phyloP scores from a whole-genome alignment of 2,113 vertebrate species.

The Mugil cephalus region DNA sequence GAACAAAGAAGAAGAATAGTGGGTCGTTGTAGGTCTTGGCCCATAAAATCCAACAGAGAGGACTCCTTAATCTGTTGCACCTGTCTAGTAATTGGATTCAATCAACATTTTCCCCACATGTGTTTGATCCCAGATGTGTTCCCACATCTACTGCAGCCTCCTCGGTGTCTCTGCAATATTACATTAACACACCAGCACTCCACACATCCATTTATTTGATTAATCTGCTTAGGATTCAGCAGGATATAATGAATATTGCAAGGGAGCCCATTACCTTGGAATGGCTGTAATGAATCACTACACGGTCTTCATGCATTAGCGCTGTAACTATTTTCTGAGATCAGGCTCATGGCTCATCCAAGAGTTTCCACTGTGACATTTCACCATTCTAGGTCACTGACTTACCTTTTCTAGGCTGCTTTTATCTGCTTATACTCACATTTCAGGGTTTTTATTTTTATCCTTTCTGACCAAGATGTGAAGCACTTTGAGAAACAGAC shows the following conservation, averaged over 20 bases:
- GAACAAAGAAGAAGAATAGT: constrained; percentile 44
- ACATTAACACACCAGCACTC: constrained; percentile 55
- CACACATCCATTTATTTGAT: constrained; percentile 54
- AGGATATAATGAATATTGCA: constrained; percentile 72
- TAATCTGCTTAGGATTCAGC: constrained; percentile 58
- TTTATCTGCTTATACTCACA: background rate
- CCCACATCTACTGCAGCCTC: background rate
- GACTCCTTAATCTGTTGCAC: constrained; percentile 59
- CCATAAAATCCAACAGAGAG: constrained; percentile 49
- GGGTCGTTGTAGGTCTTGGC: constrained; percentile 23
- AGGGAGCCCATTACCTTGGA: constrained; percentile 62
- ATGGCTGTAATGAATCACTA: constrained; percentile 66
- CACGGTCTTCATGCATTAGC: constrained; percentile 30
- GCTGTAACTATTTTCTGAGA: constrained; percentile 52
- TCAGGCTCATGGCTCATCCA: constrained; percentile 8
- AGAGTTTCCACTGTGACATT: constrained; percentile 41
- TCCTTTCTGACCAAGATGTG: background rate
- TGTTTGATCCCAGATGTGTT: constrained; percentile 61
- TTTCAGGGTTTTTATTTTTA: background rate
- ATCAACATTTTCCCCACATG: constrained; percentile 41
- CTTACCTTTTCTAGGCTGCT: constrained; percentile 23
- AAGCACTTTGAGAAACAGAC: constrained; percentile 2
- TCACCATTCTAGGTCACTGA: background rate
- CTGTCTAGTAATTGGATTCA: constrained; percentile 62
- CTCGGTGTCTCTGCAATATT: constrained; percentile 29